phyloP scores from a whole-genome alignment of 2,113 vertebrate genomes.

The Camelus dromedarius region DNA sequence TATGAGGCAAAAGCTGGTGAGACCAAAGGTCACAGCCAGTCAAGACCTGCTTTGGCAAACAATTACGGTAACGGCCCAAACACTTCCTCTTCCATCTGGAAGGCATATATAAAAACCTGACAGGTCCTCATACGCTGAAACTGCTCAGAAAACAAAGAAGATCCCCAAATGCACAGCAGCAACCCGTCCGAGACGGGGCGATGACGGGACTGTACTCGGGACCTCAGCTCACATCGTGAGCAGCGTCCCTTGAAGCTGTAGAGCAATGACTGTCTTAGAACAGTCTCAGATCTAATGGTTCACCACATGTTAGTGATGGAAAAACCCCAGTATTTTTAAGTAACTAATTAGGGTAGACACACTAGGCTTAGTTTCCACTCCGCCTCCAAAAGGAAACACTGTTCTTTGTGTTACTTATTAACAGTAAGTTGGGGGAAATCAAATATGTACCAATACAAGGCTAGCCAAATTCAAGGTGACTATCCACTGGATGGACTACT shows the following conservation, averaged over 20 bases:
- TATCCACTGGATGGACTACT: neutral
- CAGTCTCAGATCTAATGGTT: neutral
- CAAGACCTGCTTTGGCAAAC: neutral
- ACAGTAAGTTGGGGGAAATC: neutral
- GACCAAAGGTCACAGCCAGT: neutral
- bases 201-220: neutral
- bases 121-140: neutral
- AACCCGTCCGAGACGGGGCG: neutral
- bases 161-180: neutral
- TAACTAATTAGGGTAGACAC: neutral
- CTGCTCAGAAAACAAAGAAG: neutral
- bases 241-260: neutral
- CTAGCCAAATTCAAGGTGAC: neutral
- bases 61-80: neutral
- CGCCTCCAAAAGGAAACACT: neutral
- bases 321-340: neutral
- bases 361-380: neutral
- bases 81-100: neutral
- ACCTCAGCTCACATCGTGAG: neutral
- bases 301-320: neutral
- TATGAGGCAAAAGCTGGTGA: neutral
- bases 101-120: neutral
- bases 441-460: neutral
- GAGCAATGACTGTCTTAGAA: neutral
- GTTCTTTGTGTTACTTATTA: neutral